Base-by-base conservation (phyloP, 2,113 vertebrate species). In the Coregonus clupeaformis region DNA sequence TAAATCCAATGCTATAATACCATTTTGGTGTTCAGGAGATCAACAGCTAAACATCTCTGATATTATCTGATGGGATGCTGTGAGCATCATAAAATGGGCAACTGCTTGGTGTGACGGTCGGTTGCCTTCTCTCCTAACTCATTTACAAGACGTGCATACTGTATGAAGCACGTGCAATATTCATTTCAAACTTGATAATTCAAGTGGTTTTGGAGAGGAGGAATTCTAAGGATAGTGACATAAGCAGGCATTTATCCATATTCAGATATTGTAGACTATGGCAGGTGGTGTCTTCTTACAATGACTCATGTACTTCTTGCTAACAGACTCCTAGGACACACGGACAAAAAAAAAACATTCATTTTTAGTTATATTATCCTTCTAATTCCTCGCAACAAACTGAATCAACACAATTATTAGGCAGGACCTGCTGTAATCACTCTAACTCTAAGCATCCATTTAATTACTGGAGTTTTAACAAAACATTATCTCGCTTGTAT, bases 381-480 rank as follows among this genome's bases (percentile, higher is more conserved):
- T 88, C 86, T 75, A 30, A 20, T 73, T 71, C 55, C n/a, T 49
- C 22, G 45, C 77, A 78, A 24, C 73, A 73, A 88, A 86, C 81
- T 77, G 82, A 84, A 82, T 78, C 72, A 57, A 81, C 81, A 82
- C 86, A 88, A 85, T 89, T 90, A 89, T 82, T 86, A 73, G 68
- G 82, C 80, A 82, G 77, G 76, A 88, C 84, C 84, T 80, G 84
- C 84, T 80, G 83, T 88, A 89, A 92, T 91, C 88, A 82, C 89
- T 87, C 86, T 4, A 80, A 91, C 77, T 89, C 81, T 85, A 87
- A 84, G 84, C 83, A 80, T 84, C 81, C 89, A 90, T 90, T 92
- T 91, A 90, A 91, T 92, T 92, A 91, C 80, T 83, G 83, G 79
- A 82, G 87, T 84, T 89, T 90, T 89, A 90, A 82, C 82, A 84